Percentiles rank a stretch among this genome's conserved stretches.
phyloP scores from a whole-genome alignment of 2,113 vertebrate species.

The Oxygymnocypris stewartii region DNA sequence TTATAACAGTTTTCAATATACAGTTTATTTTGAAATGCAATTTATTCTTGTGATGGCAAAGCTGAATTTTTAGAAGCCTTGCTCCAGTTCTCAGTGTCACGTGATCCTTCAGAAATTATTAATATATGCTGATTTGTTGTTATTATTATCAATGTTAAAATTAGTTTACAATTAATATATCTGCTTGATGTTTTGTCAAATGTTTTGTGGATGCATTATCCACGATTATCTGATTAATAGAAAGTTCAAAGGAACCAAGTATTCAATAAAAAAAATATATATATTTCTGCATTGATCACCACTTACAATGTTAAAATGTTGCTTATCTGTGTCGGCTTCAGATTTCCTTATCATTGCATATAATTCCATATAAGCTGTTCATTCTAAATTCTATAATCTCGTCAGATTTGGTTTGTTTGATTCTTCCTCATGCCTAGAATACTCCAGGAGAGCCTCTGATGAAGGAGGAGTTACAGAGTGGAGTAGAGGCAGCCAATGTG shows the following conservation, averaged over 20 bases:
- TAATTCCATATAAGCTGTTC: not conserved
- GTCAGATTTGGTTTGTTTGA: not conserved
- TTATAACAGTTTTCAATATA: too few species aligned
- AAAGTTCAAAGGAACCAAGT: too few species aligned
- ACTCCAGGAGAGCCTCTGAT: constrained; percentile 79
- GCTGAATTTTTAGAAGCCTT: too few species aligned
- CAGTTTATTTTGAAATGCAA: too few species aligned
- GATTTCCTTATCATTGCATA: not conserved
- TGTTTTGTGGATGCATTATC: too few species aligned
- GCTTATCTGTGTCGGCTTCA: not conserved
- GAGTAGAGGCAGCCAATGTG: constrained; percentile 83
- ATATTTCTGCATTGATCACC: too few species aligned
- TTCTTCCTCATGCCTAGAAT: constrained; percentile 61
- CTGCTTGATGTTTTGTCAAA: constrained; percentile 5
- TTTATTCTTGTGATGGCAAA: too few species aligned
- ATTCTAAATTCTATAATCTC: not conserved
- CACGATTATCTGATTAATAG: too few species aligned
- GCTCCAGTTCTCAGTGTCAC: too few species aligned
- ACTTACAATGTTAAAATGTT: not conserved
- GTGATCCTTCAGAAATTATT: too few species aligned
- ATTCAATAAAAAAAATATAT: too few species aligned
- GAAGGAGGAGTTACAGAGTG: constrained; percentile 90
- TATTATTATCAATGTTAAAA: not conserved
- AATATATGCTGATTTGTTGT: too few species aligned
- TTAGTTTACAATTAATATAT: not conserved